Base-by-base conservation (phyloP, 2,888 invertebrate genomes). In the Brassicogethes aeneus region DNA sequence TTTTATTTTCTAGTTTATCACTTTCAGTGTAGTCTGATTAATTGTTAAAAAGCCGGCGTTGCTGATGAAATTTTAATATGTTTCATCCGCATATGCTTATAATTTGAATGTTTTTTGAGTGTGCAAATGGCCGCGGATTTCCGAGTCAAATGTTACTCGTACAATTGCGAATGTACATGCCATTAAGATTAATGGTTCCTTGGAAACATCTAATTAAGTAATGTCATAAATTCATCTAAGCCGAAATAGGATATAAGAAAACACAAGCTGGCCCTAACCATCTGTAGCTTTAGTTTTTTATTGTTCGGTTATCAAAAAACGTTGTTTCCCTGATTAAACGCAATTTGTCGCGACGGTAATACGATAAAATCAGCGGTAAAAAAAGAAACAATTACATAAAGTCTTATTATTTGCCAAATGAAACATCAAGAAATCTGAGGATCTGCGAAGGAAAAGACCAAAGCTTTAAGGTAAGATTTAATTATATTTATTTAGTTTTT, bases 151-250 rank as follows among this genome's bases (percentile, higher is more conserved):
- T 23, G 23, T 23, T 23, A 23, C n/a, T n/a, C n/a, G n/a, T n/a
- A n/a, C 23, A 23, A 10, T 23, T 23, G 5, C 23, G 10, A 23
- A 23, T 23, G 23, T 23, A 23, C 23, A 23, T 46, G 53, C 54
- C 55, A 55, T 58, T 55, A 56, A 56, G 55, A 60, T 57, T 59
- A 60, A 59, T 60, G 55, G 48, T 44, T 47, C 46, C 47, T 50
- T 53, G 54, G 52, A 56, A 58, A 59, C 54, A 54, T 60, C 58
- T 60, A 59, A 60, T 37, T 60, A 59, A 60, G 56, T 56, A 55
- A 59, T 53, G 55, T 60, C 59, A 60, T 60, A 59, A 60, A 59
- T 61, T 58, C 54, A 55, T 56, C 23, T n/a, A n/a, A n/a, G n/a
- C 54, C 50, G 49, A 52, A 59, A 56, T 56, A 54, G 51, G 54